Base-by-base conservation (phyloP, 2,797 vertebrate genomes). In the Micropoecilia bifurca region DNA sequence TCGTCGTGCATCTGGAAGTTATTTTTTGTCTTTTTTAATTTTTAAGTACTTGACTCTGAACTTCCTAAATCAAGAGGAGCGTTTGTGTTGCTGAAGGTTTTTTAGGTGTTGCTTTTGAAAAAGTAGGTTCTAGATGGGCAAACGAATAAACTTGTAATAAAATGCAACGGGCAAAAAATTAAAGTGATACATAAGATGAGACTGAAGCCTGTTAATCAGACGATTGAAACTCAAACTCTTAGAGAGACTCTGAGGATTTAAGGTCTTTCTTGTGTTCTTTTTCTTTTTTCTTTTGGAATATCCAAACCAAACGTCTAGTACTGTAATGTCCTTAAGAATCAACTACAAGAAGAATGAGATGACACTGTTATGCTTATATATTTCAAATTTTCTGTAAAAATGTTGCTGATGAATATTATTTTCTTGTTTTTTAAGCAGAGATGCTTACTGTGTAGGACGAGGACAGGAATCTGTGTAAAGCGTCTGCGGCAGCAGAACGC, bases 1-100 rank as follows among this genome's bases (percentile, higher is more conserved):
- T 16, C 46, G 59, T 71, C 16, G 59, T 78, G 59, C 2, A 9
- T 33, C 30, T 59, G 76, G 59, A 86, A 48, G 66, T 74, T 6
- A 68, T 71, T 43, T 71, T 33, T 76, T 80, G 9, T 3, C 7
- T 10, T 55, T 48, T 48, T 20, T 20, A 18, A 48, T n/a, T n/a
- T 55, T 55, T 4, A n/a, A 41, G 41, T 82, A 18, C 22, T 50
- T 76, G 72, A 80, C 33, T 36, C 10, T 47, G 45, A 71, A 13
- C 47, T 28, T n/a, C 73, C 71, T 78, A 6, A 68, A 59, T 57
- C 69, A 9, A 48, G 39, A 66, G 57, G 50, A 57, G 71, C 76
- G 13, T 61, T 18, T 7, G 2, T 36, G 18, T 18, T 57, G 55
- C 72, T 73, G 47, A 43, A 47, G 25, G 3, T 68, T 63, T 66